phyloP scores from a whole-genome alignment of 2,888 invertebrate genomes.

The Ommatoiulus sabulosus region DNA sequence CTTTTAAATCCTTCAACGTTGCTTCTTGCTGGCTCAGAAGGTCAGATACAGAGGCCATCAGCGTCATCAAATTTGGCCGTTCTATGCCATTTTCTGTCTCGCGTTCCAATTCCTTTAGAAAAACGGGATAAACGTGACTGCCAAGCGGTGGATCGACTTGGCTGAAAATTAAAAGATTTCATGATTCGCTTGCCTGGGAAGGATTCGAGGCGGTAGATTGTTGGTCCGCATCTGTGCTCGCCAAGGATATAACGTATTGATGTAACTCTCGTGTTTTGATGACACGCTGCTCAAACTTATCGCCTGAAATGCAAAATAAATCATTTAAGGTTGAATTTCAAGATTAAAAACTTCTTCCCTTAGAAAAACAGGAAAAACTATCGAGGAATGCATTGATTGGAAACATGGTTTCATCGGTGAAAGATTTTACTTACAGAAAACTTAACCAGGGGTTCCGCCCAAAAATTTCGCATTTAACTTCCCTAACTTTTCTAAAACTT shows the following conservation, averaged over 20 bases:
- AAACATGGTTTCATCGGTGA: no score
- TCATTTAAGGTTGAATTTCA: no score
- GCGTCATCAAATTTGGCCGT: neutral
- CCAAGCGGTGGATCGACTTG: neutral
- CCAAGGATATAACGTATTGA: neutral
- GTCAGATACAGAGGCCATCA: neutral
- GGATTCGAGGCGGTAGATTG: neutral
- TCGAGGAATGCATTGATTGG: no score
- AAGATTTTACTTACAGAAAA: no score
- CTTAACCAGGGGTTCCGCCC: no score
- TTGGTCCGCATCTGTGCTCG: neutral
- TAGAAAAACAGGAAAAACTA: no score
- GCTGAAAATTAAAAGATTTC: neutral
- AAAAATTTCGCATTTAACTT: no score
- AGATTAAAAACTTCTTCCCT: no score
- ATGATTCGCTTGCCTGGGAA: neutral
- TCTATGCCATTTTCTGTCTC: neutral
- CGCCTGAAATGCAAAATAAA: neutral
- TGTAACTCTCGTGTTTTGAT: neutral
- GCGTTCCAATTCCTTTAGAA: neutral
- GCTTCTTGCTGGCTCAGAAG: neutral
- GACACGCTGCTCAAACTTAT: neutral
- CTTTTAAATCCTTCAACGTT: neutral
- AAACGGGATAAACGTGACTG: conserved; percentile 63
- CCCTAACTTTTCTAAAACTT: no score